A percentile compares a stretch with the other conserved stretches of the same genome.
phyloP scores from a whole-genome alignment of 2,888 invertebrate genomes.

The Piscicola geometra region DNA sequence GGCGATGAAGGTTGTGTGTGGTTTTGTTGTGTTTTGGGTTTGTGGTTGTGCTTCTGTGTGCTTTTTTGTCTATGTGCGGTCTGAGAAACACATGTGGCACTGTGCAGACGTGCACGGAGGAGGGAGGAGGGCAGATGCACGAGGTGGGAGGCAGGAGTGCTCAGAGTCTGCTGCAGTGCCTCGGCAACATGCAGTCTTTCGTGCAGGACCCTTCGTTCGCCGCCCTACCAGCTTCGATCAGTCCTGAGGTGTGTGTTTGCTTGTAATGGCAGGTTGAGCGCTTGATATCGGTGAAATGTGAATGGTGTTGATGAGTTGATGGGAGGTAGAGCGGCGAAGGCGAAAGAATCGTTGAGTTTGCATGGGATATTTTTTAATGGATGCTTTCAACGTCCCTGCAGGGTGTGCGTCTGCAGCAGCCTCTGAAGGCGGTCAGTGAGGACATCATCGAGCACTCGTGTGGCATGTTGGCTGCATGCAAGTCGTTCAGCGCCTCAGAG shows the following conservation, averaged over 20 bases:
- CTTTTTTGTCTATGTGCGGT: not conserved
- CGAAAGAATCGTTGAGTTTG: no score
- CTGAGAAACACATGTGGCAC: not conserved
- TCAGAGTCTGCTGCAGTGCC: conserved; percentile 78
- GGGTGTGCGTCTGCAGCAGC: conserved; percentile 77
- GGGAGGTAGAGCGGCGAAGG: no score
- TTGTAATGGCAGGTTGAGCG: no score
- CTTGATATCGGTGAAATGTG: no score
- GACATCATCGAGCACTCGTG: conserved; percentile 77
- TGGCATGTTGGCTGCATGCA: conserved; percentile 83
- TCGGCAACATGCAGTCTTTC: conserved; percentile 84
- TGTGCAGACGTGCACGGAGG: not conserved
- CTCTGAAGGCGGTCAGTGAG: conserved; percentile 76
- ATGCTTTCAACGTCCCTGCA: no score
- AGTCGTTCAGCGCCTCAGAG: conserved; percentile 83
- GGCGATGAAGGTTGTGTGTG: conserved; percentile 71
- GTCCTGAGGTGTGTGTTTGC: conserved; percentile 63
- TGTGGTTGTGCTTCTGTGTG: not conserved
- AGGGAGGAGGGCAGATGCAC: conserved; percentile 66
- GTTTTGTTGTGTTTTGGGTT: not conserved
- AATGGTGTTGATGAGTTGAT: no score
- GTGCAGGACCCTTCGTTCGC: conserved; percentile 90
- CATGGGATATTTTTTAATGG: no score
- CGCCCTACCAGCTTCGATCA: conserved; percentile 84
- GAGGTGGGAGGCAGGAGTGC: conserved; percentile 66